Conservation (phyloP, 2,888 invertebrate species). For the Stenurella melanura region DNA sequence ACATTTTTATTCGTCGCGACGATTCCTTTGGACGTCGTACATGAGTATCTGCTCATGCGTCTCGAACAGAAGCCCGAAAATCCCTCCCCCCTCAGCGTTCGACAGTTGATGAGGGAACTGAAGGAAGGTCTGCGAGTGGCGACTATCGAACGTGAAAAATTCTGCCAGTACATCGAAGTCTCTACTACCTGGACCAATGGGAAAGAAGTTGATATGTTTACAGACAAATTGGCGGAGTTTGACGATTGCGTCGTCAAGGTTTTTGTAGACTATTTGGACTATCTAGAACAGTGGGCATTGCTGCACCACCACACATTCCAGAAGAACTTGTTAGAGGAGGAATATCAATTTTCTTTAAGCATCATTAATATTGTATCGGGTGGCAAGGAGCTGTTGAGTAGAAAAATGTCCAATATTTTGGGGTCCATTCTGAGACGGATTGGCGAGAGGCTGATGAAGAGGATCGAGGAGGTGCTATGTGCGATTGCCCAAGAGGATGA, state of each 20-base stretch:
- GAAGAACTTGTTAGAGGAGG: slow-evolving; percentile 88
- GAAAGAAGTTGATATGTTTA: slow-evolving; percentile 74
- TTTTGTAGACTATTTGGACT: slow-evolving; percentile 87
- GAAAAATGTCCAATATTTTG: slow-evolving; percentile 81
- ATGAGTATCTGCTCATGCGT: slow-evolving; percentile 91
- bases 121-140: slow-evolving; percentile 92
- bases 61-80: slow-evolving; percentile 88
- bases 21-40: slow-evolving; percentile 92
- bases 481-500: slow-evolving; percentile 66
- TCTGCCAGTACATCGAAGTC: slow-evolving; percentile 46
- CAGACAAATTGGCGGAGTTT: slow-evolving; percentile 81
- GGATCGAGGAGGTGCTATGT: slow-evolving; percentile 69
- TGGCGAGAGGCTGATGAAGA: slow-evolving; percentile 72
- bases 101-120: slow-evolving; percentile 86
- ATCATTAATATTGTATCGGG: slow-evolving; percentile 86
- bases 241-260: slow-evolving; percentile 80
- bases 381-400: slow-evolving; percentile 82
- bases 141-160: slow-evolving; percentile 84
- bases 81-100: slow-evolving; percentile 90
- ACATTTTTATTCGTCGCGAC: slow-evolving; percentile 90
- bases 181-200: slow-evolving; percentile 73
- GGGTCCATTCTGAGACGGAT: slow-evolving; percentile 74
- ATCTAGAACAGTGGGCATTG: slow-evolving; percentile 88
- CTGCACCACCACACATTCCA: slow-evolving; percentile 80
- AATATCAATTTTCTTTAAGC: slow-evolving; percentile 90